Percentiles rank a stretch among this genome's conserved stretches.
Evolutionary conservation across 2,888 invertebrate species (phyloP).

Genomic region (Camponotus fellah): DNA sequence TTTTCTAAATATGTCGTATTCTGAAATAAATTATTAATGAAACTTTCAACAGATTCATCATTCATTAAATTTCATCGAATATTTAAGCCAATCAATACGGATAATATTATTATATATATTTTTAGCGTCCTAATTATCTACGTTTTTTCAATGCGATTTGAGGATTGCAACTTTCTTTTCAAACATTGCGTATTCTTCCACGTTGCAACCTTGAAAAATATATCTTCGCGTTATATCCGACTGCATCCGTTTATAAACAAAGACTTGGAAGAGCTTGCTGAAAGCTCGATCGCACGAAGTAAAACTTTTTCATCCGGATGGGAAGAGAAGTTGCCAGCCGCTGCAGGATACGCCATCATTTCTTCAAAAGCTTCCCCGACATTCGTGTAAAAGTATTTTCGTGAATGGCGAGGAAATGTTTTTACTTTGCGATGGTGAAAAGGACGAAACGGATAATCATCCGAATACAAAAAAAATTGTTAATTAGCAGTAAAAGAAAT

Average conservation of each 20-base stretch:
- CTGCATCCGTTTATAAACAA: constrained; percentile 42
- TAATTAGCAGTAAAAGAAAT: background rate
- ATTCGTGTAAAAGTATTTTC: constrained; percentile 63
- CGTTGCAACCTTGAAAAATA: constrained; percentile 51
- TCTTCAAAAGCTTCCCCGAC: constrained; percentile 56
- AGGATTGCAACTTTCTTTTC: constrained; percentile 17
- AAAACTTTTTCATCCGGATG: constrained; percentile 52
- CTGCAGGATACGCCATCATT: constrained; percentile 46
- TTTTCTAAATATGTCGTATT: background rate
- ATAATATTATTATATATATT: background rate
- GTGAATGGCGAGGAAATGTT: constrained; percentile 36
- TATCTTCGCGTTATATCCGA: constrained; percentile 15
- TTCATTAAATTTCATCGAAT: background rate
- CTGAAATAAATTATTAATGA: background rate
- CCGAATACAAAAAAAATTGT: background rate
- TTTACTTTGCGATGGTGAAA: constrained; percentile 33
- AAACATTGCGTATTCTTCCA: constrained; percentile 2
- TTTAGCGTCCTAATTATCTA: background rate
- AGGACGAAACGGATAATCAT: constrained; percentile 27
- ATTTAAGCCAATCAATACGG: background rate
- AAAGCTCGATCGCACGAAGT: constrained; percentile 49
- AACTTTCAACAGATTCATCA: background rate
- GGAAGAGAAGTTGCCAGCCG: constrained; percentile 61
- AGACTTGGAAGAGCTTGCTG: constrained; percentile 48
- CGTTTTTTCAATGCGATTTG: constrained; percentile 2